These are phyloP conservation scores for Leucozona laternaria DNA, from an alignment of 2,888 invertebrate genomes.

Conservation along the genomic window DNA sequence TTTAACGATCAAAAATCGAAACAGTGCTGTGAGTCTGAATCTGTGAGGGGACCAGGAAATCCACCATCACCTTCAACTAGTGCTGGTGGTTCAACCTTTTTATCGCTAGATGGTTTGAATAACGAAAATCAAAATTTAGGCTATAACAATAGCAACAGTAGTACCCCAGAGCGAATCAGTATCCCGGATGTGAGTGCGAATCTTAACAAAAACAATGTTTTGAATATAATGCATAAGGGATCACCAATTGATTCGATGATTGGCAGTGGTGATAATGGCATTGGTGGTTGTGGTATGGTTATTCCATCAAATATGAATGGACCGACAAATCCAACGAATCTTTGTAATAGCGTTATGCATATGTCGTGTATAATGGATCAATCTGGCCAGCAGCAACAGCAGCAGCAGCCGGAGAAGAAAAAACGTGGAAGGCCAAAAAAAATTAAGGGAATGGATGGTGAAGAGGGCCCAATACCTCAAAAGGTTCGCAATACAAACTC, in stretches of 20 bases:
- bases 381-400: conserved; percentile 81
- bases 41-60: conserved; percentile 29
- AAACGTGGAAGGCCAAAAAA: conserved; percentile 96
- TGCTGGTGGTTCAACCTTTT: conserved; percentile 16
- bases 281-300: conserved; percentile 38
- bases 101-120: conserved; percentile 46
- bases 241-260: conserved; percentile 43
- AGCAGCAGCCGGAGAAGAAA: conserved; percentile 90
- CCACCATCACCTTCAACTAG: conserved; percentile 30
- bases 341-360: conserved; percentile 52
- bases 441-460: conserved; percentile 85
- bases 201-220: conserved; percentile 25
- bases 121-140: conserved; percentile 45
- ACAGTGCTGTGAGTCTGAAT: conserved; percentile 86
- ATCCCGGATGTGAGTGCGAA: conserved; percentile 43
- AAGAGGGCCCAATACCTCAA: conserved; percentile 83
- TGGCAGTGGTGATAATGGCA: conserved; percentile 29
- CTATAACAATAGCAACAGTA: conserved; percentile 54
- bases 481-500: conserved; percentile 85
- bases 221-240: conserved; percentile 46
- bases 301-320: conserved; percentile 37
- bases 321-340: conserved; percentile 37
- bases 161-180: conserved; percentile 50
- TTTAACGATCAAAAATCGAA: conserved; percentile 90
- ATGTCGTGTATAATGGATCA: conserved; percentile 47